Base-by-base conservation (phyloP, 2,797 vertebrate genomes). In the Mionectes olivaceus region DNA sequence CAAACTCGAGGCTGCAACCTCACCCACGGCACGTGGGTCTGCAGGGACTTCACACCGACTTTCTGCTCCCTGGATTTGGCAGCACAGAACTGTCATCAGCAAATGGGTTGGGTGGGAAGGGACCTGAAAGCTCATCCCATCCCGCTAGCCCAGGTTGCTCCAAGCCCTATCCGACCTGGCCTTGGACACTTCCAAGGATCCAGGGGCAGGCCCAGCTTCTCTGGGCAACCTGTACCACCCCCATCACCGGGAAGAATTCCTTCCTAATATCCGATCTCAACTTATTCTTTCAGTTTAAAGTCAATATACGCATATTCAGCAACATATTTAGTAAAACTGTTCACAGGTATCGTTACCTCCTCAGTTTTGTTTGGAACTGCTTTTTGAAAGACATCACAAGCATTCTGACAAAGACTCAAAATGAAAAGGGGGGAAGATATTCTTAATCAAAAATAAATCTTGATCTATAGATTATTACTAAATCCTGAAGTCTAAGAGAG, bases 101-200 rank as follows among this genome's bases (percentile, higher is more conserved):
- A 30, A 41, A 7, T 12, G 23, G 32, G 1, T 43, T 7, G 43
- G 22, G 19, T 5, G 18, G n/a, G 61, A 30, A 43, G 24, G 19
- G 28, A 25, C 7, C 17, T 17, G 1, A 16, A 65, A 64, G 17
- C 3, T 5, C n/a, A 52, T 7, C 37, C 1, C 0, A 1, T 19
- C 0, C n/a, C 39, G 59, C 30, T 1, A 0, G 0, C n/a, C 33
- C 73, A 83, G 59, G 44, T 0, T 41, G 65, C 39, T 52, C 50
- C 57, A 50, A 44, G 13, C 13, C 9, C 11, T 0, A 0, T 33
- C 35, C 32, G 83, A 0, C 41, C 49, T 16, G 39, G 49, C n/a
- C 39, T 19, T 2, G 47, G 25, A 1, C 65, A 57, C 21, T 63
- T 0, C 7, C 64, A 83, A 35, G 23, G 56, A 55, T 61, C 25